Conservation (phyloP, 2,888 invertebrate genomes). For the Plusia festucae region DNA sequence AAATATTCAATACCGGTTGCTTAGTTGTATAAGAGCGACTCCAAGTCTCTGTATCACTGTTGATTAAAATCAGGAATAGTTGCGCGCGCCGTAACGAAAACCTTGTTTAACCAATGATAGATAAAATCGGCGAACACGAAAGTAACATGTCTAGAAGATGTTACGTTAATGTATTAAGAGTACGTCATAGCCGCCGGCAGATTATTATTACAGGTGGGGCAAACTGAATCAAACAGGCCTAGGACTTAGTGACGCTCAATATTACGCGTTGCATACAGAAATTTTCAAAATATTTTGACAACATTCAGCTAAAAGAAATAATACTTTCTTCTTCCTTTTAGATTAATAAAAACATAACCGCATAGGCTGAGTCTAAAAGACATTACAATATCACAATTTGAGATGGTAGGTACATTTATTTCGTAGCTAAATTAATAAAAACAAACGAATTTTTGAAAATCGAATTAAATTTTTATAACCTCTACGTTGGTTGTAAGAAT, state of each 20-base stretch:
- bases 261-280: too few relatives aligned
- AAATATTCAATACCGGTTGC: slow-evolving; percentile 40
- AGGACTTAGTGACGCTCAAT: slow-evolving; percentile 44
- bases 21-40: slow-evolving; percentile 20
- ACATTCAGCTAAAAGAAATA: too few relatives aligned
- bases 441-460: too few relatives aligned
- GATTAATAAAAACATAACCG: too few relatives aligned
- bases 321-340: too few relatives aligned
- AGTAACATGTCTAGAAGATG: slow-evolving; percentile 57
- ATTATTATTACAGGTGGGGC: slow-evolving; percentile 64
- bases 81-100: slow-evolving; percentile 54
- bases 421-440: too few relatives aligned
- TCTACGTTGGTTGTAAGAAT: too few relatives aligned
- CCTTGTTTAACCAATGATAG: slow-evolving; percentile 61
- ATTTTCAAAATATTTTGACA: too few relatives aligned
- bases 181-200: slow-evolving; percentile 57
- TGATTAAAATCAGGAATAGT: slow-evolving; percentile 52
- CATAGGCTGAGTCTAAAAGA: too few relatives aligned
- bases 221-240: slow-evolving; percentile 54
- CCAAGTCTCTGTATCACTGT: slow-evolving; percentile 31
- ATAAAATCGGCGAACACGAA: slow-evolving; percentile 61
- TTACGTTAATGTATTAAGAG: slow-evolving; percentile 58
- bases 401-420: too few relatives aligned
- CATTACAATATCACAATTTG: too few relatives aligned
- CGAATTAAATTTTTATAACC: too few relatives aligned